Conservation (phyloP, 2,113 vertebrate species). For the Stigmatopora argus region DNA sequence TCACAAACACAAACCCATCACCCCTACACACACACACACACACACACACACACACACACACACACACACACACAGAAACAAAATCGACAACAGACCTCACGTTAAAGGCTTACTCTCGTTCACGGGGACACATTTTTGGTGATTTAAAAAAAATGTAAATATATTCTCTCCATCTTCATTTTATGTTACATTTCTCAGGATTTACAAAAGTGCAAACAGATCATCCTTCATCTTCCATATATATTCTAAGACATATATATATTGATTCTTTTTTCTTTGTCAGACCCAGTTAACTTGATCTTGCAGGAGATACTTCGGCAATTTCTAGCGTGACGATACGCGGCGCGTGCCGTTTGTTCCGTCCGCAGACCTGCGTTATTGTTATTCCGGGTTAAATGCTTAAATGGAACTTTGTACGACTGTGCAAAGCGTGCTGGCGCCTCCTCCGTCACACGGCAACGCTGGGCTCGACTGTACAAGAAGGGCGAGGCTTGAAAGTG, state of each 20-base stretch:
- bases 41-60: background rate
- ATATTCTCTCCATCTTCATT: conserved; percentile 45
- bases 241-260: conserved; percentile 4
- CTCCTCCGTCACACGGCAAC: conserved; percentile 71
- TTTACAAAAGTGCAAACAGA: conserved; percentile 71
- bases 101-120: conserved; percentile 24
- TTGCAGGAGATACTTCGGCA: conserved; percentile 65
- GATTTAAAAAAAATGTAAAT: conserved; percentile 23
- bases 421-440: conserved; percentile 55
- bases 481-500: conserved; percentile 21
- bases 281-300: background rate
- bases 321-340: conserved; percentile 71
- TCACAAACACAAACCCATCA: conserved; percentile 11
- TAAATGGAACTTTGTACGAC: conserved; percentile 79
- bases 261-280: background rate
- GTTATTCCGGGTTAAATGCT: conserved; percentile 76
- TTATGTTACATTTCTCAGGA: conserved; percentile 57
- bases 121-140: conserved; percentile 14
- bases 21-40: too few species aligned
- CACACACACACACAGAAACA: background rate
- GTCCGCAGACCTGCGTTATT: conserved; percentile 63
- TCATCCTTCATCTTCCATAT: conserved; percentile 27
- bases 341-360: conserved; percentile 95
- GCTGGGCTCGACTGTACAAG: conserved; percentile 75
- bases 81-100: conserved; percentile 13